Evolutionary conservation across 2,797 vertebrate species (phyloP).

Genomic region (Okamejei kenojei): DNA sequence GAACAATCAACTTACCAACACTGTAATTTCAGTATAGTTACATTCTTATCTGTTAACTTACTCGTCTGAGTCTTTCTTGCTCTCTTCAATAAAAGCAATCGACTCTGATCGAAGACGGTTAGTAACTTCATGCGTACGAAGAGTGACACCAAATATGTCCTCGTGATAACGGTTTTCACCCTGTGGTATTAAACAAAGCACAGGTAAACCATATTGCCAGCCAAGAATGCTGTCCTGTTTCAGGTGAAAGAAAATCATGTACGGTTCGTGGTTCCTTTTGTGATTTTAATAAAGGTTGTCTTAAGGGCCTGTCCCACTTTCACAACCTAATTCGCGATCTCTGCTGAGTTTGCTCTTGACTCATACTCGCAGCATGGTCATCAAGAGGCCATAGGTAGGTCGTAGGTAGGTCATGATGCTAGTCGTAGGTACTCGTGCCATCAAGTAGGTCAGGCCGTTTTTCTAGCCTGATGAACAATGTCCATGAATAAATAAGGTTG

Average conservation of each 20-base stretch:
- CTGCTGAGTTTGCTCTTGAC: too few relatives aligned
- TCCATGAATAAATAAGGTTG: too few relatives aligned
- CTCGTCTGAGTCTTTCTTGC: conserved; percentile 91
- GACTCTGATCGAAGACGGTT: conserved; percentile 95
- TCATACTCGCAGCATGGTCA: too few relatives aligned
- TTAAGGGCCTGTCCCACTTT: not conserved
- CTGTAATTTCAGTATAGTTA: not conserved
- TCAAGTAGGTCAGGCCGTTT: too few relatives aligned
- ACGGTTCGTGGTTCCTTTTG: not conserved
- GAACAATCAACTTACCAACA: not conserved
- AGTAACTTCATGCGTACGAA: conserved; percentile 94
- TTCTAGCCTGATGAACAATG: too few relatives aligned
- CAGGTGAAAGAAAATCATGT: not conserved
- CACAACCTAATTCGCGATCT: too few relatives aligned
- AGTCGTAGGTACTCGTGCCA: too few relatives aligned
- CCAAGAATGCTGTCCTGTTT: too few relatives aligned
- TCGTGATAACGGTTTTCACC: conserved; percentile 95
- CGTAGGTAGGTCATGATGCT: too few relatives aligned
- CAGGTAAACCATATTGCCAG: not conserved
- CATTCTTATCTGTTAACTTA: conserved; percentile 54
- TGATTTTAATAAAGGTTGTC: not conserved
- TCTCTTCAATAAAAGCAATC: conserved; percentile 96
- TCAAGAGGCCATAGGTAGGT: too few relatives aligned
- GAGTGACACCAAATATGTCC: conserved; percentile 95
- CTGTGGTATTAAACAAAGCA: conserved; percentile 51